phyloP scores from a whole-genome alignment of 2,113 vertebrate species.

The Callionymus lyra region DNA sequence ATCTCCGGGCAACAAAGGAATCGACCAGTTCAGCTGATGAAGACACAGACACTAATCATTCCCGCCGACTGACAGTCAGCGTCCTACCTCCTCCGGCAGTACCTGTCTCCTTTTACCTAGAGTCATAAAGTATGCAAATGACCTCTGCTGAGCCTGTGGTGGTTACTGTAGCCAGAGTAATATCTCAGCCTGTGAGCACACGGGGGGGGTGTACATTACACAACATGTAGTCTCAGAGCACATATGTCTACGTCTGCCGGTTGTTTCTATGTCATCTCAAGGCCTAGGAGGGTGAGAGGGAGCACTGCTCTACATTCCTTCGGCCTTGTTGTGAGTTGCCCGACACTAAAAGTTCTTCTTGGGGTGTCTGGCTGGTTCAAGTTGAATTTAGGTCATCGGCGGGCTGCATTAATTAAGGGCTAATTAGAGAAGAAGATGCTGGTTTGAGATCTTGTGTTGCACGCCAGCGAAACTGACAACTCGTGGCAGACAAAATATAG shows the following conservation, averaged over 20 bases:
- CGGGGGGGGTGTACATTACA: slow-evolving; percentile 50
- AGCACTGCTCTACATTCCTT: slow-evolving; percentile 16
- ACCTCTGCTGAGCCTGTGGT: slow-evolving; percentile 34
- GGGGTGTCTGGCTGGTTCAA: not conserved
- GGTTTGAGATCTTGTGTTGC: too few species aligned
- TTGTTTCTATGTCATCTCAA: slow-evolving; percentile 21
- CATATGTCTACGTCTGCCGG: slow-evolving; percentile 17
- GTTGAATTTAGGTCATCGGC: slow-evolving; percentile 19
- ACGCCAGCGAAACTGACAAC: too few species aligned
- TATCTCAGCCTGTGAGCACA: slow-evolving; percentile 14
- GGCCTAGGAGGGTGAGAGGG: slow-evolving; percentile 6
- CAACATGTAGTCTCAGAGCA: slow-evolving; percentile 24
- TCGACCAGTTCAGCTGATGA: not conserved
- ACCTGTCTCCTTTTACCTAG: slow-evolving; percentile 38
- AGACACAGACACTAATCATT: not conserved
- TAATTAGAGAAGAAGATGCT: slow-evolving; percentile 18
- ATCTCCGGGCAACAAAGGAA: slow-evolving; percentile 13
- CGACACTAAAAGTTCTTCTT: not conserved
- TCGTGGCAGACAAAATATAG: too few species aligned
- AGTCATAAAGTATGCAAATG: slow-evolving; percentile 67
- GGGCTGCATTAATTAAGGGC: slow-evolving; percentile 30
- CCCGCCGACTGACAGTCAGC: not conserved
- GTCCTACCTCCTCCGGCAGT: slow-evolving; percentile 11
- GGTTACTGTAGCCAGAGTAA: slow-evolving; percentile 46
- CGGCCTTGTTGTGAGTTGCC: slow-evolving; percentile 6